These are phyloP conservation scores for Buathra laborator DNA, from an alignment of 2,888 invertebrate genomes.

Conservation along the genomic window DNA sequence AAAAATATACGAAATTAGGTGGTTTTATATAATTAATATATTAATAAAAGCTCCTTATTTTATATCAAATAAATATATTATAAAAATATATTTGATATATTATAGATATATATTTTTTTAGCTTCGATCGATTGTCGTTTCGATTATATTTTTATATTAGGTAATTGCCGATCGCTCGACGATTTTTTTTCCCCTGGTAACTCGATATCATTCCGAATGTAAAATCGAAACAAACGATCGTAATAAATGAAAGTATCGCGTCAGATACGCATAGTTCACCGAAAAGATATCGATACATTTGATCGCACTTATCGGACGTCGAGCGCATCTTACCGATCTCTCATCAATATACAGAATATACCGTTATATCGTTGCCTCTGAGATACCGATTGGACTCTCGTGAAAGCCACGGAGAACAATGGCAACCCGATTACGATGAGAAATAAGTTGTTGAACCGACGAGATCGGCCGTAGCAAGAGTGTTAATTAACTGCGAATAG, in stretches of 20 bases:
- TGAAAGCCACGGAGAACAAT: constrained; percentile 44
- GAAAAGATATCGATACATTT: constrained; percentile 6
- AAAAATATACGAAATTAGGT: no score
- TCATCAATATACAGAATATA: constrained; percentile 9
- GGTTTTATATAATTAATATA: no score
- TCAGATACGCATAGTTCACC: background rate
- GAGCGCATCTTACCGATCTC: constrained; percentile 13
- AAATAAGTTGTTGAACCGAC: constrained; percentile 29
- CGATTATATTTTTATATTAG: no score
- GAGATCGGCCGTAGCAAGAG: background rate
- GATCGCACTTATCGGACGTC: background rate
- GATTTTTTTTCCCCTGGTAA: no score
- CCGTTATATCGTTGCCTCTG: constrained; percentile 35
- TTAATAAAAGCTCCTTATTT: no score
- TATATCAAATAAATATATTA: no score
- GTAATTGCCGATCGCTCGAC: no score
- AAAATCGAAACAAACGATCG: no score
- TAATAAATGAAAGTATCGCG: background rate
- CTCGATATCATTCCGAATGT: no score
- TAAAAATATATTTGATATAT: background rate
- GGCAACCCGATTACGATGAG: constrained; percentile 33
- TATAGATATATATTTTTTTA: background rate
- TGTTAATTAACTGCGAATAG: constrained; percentile 56
- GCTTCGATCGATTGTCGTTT: background rate
- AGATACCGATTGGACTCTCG: background rate